Evolutionary conservation across 2,113 vertebrate genomes (phyloP), one percentile per base, ranked within the genome.

Genomic region (Brachyhypopomus gauderio): DNA sequence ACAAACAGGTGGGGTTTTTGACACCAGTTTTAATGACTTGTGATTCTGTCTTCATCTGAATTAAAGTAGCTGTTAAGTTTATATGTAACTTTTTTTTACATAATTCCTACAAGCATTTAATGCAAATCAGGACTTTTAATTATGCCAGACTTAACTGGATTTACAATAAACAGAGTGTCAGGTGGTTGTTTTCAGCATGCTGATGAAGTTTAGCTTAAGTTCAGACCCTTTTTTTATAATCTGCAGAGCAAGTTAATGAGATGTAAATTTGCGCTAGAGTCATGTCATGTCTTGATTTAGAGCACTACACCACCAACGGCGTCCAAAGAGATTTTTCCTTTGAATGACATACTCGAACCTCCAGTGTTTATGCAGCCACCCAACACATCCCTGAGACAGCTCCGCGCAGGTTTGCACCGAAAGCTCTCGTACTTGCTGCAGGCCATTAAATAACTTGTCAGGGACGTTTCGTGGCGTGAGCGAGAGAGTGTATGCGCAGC

Each of bases 391-490:
- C 56, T 16, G 36, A n/a, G 59, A 48, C 0, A 19, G 19, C 16
- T 78, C 11, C 22, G 36, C 48, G 80, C 63, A 60, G 72, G 20
- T 41, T 62, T 62, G 25, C 1, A n/a, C 70, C 16, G 67, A 72
- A 62, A 30, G 34, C 59, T 14, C 23, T n/a, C 52, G 59, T 60
- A 60, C 34, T 71, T 79, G 66, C 52, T 59, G 66, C 20, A 60
- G 55, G 55, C 17, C 66, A 60, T 79, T 71, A 72, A 72, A 22
- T 71, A 45, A 60, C 56, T 62, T 79, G 55, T 75, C 52, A 79
- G 82, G 72, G 78, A 88, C 86, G 86, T 89, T 88, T 87, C 38
- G 89, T 82, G 85, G 80, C 72, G 19, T 22, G 76, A 30, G 52
- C 84, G 70, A 79, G 74, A 78, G 20, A 72, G 84, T 34, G 87